Percentiles rank a stretch among this genome's conserved stretches.
phyloP scores from a whole-genome alignment of 2,888 invertebrate species.

The Ennomos erosarius region DNA sequence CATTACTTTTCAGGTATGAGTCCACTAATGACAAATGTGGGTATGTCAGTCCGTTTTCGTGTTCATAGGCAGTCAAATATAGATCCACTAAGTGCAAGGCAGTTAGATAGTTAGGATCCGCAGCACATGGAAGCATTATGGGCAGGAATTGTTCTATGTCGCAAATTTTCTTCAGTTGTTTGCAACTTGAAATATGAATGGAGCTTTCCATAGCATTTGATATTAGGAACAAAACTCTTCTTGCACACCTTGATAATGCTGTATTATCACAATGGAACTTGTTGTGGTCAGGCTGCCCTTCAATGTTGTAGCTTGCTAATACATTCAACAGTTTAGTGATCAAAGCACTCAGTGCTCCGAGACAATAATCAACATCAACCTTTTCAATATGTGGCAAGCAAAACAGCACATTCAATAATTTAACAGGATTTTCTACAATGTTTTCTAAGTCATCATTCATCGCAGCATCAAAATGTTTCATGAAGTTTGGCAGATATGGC shows the following conservation, averaged over 20 bases:
- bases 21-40: slow-evolving; percentile 78
- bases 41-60: slow-evolving; percentile 72
- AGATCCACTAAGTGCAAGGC: slow-evolving; percentile 84
- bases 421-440: slow-evolving; percentile 68
- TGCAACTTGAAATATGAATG: slow-evolving; percentile 82
- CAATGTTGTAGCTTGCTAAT: slow-evolving; percentile 63
- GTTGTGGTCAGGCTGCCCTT: slow-evolving; percentile 56
- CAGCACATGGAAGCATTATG: slow-evolving; percentile 72
- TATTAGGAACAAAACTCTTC: slow-evolving; percentile 83
- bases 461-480: slow-evolving; percentile 65
- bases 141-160: slow-evolving; percentile 72
- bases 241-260: slow-evolving; percentile 60
- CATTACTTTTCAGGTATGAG: slow-evolving; percentile 83
- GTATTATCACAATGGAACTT: slow-evolving; percentile 65
- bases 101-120: slow-evolving; percentile 73
- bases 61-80: slow-evolving; percentile 78
- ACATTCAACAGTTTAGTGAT: slow-evolving; percentile 58
- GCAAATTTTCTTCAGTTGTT: slow-evolving; percentile 75
- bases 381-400: slow-evolving; percentile 85
- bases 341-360: slow-evolving; percentile 64
- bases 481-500: slow-evolving; percentile 64
- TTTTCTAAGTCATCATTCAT: slow-evolving; percentile 65
- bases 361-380: slow-evolving; percentile 65
- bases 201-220: slow-evolving; percentile 85
- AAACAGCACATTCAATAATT: slow-evolving; percentile 78